Percentiles rank a stretch among this genome's conserved stretches.
Evolutionary conservation across 2,113 vertebrate genomes (phyloP).

Genomic region (Entomyzon cyanotis): DNA sequence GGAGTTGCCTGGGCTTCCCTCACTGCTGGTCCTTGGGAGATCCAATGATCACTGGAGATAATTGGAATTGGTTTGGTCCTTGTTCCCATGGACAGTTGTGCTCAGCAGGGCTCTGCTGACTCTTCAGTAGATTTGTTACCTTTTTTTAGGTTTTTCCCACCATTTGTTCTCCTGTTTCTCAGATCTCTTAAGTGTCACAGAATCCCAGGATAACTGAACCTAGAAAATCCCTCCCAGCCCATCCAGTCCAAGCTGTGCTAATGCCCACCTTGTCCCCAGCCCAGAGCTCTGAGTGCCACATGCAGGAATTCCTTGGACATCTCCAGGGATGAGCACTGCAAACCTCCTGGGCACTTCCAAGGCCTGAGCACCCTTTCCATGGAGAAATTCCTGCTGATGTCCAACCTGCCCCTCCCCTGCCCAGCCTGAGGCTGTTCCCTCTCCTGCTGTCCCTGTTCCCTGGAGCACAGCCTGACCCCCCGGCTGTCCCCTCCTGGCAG

Average conservation of each 20-base stretch:
- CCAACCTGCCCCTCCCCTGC: neutral
- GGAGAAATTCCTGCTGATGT: neutral
- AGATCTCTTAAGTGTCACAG: neutral
- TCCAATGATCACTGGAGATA: too few relatives aligned
- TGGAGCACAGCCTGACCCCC: neutral
- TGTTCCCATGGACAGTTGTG: fast-evolving
- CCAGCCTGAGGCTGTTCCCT: neutral
- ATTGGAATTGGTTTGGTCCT: neutral
- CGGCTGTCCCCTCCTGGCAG: neutral
- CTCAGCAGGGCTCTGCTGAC: neutral
- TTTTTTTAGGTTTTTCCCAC: neutral
- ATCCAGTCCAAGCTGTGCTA: fast-evolving
- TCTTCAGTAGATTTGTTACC: neutral
- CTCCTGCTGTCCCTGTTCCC: neutral
- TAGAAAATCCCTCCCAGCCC: neutral
- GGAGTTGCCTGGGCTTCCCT: neutral
- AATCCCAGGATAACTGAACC: fast-evolving
- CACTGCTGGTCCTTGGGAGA: neutral
- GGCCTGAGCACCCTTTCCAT: neutral
- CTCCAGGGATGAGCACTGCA: neutral
- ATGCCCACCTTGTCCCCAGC: neutral
- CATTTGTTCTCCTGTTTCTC: neutral
- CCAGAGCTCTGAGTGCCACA: neutral
- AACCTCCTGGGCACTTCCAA: neutral
- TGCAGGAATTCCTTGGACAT: neutral